These are phyloP conservation scores for Polydrusus tereticollis DNA, from an alignment of 2,888 invertebrate species.

Conservation along the genomic window DNA sequence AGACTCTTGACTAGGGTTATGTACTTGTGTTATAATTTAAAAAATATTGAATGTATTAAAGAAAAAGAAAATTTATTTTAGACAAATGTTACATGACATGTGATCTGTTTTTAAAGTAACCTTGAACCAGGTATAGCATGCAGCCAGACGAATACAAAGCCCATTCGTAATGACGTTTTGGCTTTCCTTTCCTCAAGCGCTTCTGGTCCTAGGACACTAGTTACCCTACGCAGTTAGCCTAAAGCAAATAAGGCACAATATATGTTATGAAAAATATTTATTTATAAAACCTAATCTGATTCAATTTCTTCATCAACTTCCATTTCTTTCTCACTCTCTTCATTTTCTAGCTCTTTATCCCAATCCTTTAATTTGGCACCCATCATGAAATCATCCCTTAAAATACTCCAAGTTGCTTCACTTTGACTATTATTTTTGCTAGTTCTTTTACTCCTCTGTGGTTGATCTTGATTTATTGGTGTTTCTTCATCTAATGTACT, in stretches of 20 bases:
- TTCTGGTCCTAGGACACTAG: no score
- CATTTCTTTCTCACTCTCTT: conserved; percentile 41
- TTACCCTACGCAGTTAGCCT: no score
- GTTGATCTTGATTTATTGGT: conserved; percentile 61
- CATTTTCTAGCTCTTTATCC: conserved; percentile 77
- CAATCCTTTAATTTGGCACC: conserved; percentile 91
- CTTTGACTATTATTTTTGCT: conserved; percentile 52
- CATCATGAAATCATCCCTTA: conserved; percentile 90
- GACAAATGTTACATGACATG: no score
- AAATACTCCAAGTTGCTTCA: conserved; percentile 73
- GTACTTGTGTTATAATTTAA: no score
- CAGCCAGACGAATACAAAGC: no score
- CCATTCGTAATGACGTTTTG: no score
- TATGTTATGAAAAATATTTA: conserved; percentile 10
- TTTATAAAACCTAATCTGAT: conserved; percentile 41
- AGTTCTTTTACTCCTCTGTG: conserved; percentile 64
- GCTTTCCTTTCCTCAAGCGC: no score
- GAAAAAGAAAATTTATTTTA: no score
- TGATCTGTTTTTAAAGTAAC: no score
- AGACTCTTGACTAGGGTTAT: no score
- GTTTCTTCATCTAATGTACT: conserved; percentile 22
- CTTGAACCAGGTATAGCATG: no score
- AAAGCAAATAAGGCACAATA: not conserved
- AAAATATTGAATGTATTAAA: no score
- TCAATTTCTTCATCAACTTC: conserved; percentile 43